phyloP scores from a whole-genome alignment of 2,797 vertebrate genomes.

The Pseudocheirus occidentalis region DNA sequence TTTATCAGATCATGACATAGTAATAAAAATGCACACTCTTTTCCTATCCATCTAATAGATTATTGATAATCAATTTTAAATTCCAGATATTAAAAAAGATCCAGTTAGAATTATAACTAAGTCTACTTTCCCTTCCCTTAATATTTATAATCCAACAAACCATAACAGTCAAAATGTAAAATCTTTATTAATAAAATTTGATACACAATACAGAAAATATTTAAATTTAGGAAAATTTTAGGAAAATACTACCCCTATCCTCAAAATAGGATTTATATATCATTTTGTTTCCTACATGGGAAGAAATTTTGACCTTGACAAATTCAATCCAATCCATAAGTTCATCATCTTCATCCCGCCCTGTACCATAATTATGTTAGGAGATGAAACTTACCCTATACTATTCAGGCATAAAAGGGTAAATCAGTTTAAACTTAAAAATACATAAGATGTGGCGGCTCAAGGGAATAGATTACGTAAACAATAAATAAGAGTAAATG shows the following conservation, averaged over 20 bases:
- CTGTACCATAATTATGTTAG: neutral
- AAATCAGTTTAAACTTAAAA: neutral
- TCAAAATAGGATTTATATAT: neutral
- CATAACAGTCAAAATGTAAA: neutral
- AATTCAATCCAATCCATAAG: neutral
- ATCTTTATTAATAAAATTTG: neutral
- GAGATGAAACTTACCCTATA: neutral
- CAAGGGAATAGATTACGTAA: neutral
- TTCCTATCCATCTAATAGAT: too few relatives aligned
- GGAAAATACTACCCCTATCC: neutral
- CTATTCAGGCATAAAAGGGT: neutral
- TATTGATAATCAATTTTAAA: neutral
- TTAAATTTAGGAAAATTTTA: neutral
- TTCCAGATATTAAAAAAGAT: neutral
- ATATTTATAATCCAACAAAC: neutral
- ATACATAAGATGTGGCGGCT: neutral
- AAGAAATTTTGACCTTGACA: neutral
- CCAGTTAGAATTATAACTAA: neutral
- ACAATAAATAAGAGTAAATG: neutral
- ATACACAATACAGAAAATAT: neutral
- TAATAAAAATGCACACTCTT: neutral
- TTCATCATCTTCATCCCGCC: neutral
- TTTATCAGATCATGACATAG: neutral
- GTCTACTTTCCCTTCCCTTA: neutral
- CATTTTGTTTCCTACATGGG: neutral